Percentiles rank a stretch among this genome's conserved stretches.
Evolutionary conservation across 1,140 invertebrate genomes (phyloP).

Genomic region (Bacillus rossius): DNA sequence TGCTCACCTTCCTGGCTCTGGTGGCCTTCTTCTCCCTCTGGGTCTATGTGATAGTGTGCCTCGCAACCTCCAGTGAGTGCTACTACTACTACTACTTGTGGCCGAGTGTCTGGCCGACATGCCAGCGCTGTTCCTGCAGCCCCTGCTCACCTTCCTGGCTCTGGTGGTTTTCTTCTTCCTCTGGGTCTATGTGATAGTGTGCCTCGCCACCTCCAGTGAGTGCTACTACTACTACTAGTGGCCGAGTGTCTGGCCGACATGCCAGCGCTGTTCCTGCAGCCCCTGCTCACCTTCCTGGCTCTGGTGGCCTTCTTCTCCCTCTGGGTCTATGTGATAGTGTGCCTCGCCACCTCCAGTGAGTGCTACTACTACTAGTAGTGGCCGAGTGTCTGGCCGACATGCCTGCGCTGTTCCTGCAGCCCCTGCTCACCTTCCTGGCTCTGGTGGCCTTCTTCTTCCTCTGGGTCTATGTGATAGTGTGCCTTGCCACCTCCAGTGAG

Average conservation of each 20-base stretch:
- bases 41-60: slow-evolving; percentile 67
- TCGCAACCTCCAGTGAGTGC: slow-evolving; percentile 64
- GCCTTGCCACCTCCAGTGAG: slow-evolving; percentile 65
- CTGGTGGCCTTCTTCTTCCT: slow-evolving; percentile 74
- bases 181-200: slow-evolving; percentile 76
- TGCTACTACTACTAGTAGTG: too few species aligned
- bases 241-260: too few species aligned
- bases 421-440: slow-evolving; percentile 76
- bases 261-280: slow-evolving; percentile 82
- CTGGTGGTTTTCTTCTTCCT: slow-evolving; percentile 74
- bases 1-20: slow-evolving; percentile 77
- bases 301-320: slow-evolving; percentile 74
- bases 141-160: slow-evolving; percentile 76
- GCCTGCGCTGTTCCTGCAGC: slow-evolving; percentile 82
- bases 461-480: slow-evolving; percentile 76
- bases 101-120: too few species aligned
- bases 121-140: slow-evolving; percentile 82
- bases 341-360: slow-evolving; percentile 65
- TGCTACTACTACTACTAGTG: too few species aligned
- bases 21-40: slow-evolving; percentile 79
- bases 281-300: slow-evolving; percentile 76
- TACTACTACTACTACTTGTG: too few species aligned
- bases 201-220: slow-evolving; percentile 65
- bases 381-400: too few species aligned
- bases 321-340: slow-evolving; percentile 76